Evolutionary conservation across 2,797 vertebrate genomes (phyloP), one percentile per base, ranked within the genome.

Genomic region (Gambusia yucatana): DNA sequence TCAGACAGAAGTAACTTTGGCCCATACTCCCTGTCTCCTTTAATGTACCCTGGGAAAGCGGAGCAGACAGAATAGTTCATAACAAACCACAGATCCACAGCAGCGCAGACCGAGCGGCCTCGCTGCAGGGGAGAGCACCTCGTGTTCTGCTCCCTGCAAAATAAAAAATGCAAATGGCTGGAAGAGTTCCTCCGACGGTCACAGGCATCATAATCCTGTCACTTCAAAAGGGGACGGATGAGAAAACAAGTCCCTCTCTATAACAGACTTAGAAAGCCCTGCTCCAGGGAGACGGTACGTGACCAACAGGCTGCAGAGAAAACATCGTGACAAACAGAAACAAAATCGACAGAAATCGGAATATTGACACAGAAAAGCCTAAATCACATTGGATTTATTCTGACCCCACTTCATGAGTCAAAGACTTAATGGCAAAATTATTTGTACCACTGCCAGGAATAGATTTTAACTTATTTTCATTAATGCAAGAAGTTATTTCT

Each of bases 161-260:
- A 91, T 91, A 74, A 84, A 89, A 94, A 90, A 93, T 89, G 79
- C 76, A 88, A 92, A 91, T 84, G 67, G 74, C 41, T 77, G 78
- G 20, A 47, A 86, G 72, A 76, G 86, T 83, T 87, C 50, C 71
- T 83, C 69, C 48, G 77, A 82, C 48, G 6, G 72, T 73, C 74
- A 84, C 20, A 1, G 72, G 84, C 72, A 77, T 88, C 84, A 91
- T 81, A 77, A 28, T 75, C 72, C 76, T 77, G 83, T 67, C 55
- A 63, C 76, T 78, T 82, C 76, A 77, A 47, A 67, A 72, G 14
- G 77, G 57, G 67, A 79, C 77, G 75, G 80, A 86, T 39, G 71
- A 75, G 80, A 85, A 82, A 88, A 91, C 81, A 85, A 91, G 78
- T 77, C 63, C 72, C 77, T 81, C 77, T 81, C 75, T 25, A 72